Percentiles rank a stretch among this genome's conserved stretches.
Conservation (phyloP, 2,888 invertebrate genomes). For the Cheilosia scutellata region DNA sequence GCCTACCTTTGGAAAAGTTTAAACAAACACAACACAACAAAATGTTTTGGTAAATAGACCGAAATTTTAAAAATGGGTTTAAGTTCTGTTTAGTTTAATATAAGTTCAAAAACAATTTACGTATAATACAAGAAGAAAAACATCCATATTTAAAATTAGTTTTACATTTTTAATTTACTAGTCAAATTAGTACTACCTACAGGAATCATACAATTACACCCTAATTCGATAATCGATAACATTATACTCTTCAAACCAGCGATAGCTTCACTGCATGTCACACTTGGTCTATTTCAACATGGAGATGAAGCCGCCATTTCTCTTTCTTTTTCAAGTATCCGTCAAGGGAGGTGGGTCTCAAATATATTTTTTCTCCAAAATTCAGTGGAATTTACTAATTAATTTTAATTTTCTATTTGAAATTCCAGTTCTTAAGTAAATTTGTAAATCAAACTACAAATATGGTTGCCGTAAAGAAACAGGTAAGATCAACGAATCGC, state of each 20-base stretch:
- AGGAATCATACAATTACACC: too few relatives aligned
- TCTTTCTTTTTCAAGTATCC: constrained; percentile 81
- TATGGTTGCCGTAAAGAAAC: constrained; percentile 96
- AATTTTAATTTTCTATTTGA: not conserved
- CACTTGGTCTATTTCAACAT: not conserved
- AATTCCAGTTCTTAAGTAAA: constrained; percentile 62
- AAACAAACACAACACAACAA: too few relatives aligned
- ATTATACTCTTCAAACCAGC: not conserved
- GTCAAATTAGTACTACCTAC: too few relatives aligned
- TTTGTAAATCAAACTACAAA: constrained; percentile 79
- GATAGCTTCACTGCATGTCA: constrained; percentile 32
- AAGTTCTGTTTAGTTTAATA: too few relatives aligned
- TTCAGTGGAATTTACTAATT: constrained; percentile 11
- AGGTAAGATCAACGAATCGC: constrained; percentile 85
- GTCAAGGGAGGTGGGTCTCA: constrained; percentile 79
- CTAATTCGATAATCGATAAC: constrained; percentile 10
- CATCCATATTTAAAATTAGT: too few relatives aligned
- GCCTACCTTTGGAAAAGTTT: too few relatives aligned
- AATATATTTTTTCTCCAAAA: constrained; percentile 1
- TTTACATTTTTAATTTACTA: too few relatives aligned
- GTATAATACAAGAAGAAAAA: too few relatives aligned
- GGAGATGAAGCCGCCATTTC: not conserved
- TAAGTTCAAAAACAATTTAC: too few relatives aligned
- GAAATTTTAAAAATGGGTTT: too few relatives aligned
- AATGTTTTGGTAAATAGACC: too few relatives aligned